phyloP scores from a whole-genome alignment of 1,140 invertebrate genomes.

The Anastrepha ludens region DNA sequence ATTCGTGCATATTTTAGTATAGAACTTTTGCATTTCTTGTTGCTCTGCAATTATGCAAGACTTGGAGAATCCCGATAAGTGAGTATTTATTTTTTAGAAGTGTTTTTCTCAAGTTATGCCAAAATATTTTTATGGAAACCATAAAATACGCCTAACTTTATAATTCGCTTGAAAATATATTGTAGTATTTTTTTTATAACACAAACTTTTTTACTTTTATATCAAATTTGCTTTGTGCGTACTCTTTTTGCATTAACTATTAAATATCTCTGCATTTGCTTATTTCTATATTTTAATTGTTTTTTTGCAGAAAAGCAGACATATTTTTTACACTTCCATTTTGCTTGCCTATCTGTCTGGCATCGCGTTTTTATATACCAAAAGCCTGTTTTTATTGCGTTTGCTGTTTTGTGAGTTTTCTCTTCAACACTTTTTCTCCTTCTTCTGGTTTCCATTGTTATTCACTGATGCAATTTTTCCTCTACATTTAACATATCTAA shows the following conservation, averaged over 20 bases:
- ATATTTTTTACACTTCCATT: neutral
- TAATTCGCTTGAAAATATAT: too few species aligned
- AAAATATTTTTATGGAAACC: too few species aligned
- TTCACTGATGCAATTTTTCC: constrained; percentile 20
- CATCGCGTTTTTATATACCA: neutral
- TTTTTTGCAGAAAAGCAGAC: neutral
- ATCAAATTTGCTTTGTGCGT: neutral
- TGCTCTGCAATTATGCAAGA: too few species aligned
- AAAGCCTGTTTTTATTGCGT: neutral
- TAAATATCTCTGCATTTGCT: neutral
- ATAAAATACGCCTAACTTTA: too few species aligned
- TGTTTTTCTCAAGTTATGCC: too few species aligned
- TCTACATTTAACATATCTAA: constrained; percentile 30
- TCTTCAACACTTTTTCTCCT: neutral
- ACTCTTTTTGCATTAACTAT: neutral
- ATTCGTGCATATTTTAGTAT: too few species aligned
- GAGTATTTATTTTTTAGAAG: too few species aligned
- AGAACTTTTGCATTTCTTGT: too few species aligned
- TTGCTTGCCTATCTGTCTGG: neutral
- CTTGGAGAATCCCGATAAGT: too few species aligned
- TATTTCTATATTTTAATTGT: neutral
- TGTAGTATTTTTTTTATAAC: too few species aligned
- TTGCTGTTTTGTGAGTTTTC: neutral
- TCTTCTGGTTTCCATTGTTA: constrained; percentile 1
- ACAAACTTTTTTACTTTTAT: too few species aligned